These are phyloP conservation scores for Drosophila atripex DNA, from an alignment of 2,888 invertebrate genomes.

Conservation along the genomic window DNA sequence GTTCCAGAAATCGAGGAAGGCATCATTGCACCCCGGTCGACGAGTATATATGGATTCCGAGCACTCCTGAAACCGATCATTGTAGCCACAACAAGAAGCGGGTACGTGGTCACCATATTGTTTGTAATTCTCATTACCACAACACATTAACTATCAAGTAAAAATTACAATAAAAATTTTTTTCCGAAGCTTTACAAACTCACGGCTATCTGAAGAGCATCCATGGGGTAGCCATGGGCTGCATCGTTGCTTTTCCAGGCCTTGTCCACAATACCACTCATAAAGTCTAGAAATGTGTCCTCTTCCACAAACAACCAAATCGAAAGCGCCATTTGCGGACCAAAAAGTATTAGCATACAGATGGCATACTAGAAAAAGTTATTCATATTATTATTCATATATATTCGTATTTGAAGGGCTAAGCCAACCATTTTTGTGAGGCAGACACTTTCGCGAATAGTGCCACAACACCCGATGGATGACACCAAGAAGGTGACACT, in stretches of 20 bases:
- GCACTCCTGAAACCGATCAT: slow-evolving; percentile 51
- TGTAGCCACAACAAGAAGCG: slow-evolving; percentile 75
- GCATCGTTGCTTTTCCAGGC: slow-evolving; percentile 76
- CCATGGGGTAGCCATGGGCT: slow-evolving; percentile 72
- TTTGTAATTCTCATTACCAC: slow-evolving; percentile 59
- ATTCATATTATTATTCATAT: not conserved
- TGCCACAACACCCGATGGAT: slow-evolving; percentile 96
- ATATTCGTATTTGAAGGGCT: not conserved
- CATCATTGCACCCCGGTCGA: slow-evolving; percentile 58
- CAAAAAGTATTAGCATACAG: slow-evolving; percentile 88
- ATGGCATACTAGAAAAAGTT: slow-evolving; percentile 87
- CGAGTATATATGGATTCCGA: slow-evolving; percentile 34
- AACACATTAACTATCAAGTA: slow-evolving; percentile 73
- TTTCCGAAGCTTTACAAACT: slow-evolving; percentile 35
- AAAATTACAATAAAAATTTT: not conserved
- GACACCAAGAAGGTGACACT: slow-evolving; percentile 90
- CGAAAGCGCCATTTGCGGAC: slow-evolving; percentile 89
- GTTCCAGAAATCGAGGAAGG: slow-evolving; percentile 83
- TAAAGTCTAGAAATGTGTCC: slow-evolving; percentile 85
- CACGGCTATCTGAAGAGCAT: slow-evolving; percentile 75
- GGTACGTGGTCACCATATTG: slow-evolving; percentile 67
- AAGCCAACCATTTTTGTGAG: slow-evolving; percentile 90
- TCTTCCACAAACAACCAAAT: slow-evolving; percentile 88
- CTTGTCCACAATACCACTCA: slow-evolving; percentile 85
- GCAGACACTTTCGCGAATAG: slow-evolving; percentile 93